These are phyloP conservation scores for Clamator glandarius DNA, from an alignment of 2,797 vertebrate genomes.

Conservation along the genomic window DNA sequence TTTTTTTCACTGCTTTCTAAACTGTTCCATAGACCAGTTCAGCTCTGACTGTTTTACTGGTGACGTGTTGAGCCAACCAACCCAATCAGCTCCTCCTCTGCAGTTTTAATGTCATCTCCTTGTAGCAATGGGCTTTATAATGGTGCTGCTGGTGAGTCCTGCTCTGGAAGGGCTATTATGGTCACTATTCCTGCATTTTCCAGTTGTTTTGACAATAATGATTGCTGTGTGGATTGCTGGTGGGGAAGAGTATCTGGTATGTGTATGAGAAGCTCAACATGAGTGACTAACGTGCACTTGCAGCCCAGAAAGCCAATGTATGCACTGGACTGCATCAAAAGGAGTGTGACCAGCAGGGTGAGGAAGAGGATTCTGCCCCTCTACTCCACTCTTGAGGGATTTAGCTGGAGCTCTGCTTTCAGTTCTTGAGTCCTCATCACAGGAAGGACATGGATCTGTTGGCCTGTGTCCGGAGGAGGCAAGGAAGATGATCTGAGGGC, in stretches of 20 bases:
- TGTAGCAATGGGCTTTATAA: neutral
- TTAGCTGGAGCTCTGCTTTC: too few relatives aligned
- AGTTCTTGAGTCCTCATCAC: too few relatives aligned
- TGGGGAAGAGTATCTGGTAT: neutral
- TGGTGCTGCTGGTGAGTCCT: neutral
- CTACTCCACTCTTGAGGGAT: too few relatives aligned
- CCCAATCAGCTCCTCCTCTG: neutral
- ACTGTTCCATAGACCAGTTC: neutral
- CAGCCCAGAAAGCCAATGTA: too few relatives aligned
- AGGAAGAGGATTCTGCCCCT: too few relatives aligned
- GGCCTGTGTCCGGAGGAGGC: too few relatives aligned
- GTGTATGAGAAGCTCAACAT: too few relatives aligned
- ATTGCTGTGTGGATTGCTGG: neutral
- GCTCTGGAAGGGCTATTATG: neutral
- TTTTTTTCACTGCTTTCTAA: neutral
- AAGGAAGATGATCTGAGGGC: too few relatives aligned
- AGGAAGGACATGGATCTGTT: too few relatives aligned
- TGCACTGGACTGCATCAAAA: too few relatives aligned
- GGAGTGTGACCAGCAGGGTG: too few relatives aligned
- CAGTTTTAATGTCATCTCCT: fast-evolving
- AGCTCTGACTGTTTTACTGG: neutral
- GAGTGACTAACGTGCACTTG: too few relatives aligned
- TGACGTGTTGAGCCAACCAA: neutral
- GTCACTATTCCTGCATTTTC: neutral
- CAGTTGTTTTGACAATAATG: neutral